Evolutionary conservation across 2,888 invertebrate species (phyloP), one percentile per base, ranked within the genome.

Genomic region (Minunthozetes semirufus): DNA sequence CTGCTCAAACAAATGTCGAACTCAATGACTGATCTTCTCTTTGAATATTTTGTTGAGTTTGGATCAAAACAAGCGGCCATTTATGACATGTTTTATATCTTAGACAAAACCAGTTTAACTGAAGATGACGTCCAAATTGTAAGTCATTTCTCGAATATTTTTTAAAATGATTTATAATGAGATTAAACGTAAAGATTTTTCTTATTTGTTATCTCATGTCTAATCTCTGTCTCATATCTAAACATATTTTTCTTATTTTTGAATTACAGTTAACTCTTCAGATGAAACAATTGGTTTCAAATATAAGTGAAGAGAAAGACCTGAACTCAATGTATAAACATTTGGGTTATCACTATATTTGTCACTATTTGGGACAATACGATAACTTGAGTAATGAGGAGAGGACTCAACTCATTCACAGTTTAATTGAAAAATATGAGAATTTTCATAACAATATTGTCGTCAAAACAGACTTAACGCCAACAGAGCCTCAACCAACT

Each of bases 61-160:
- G 94, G 94, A 2, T 88, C 90, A 80, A 93, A 93, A 81, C 88
- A 90, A 0, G 93, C 93, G 83, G 92, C 92, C 76, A 91, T 92
- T 76, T 88, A 89, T 11, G 96, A 97, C 82, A 85, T 96, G 72
- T 87, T 88, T 77, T 77, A 76, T 72, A 59, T 78, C 8, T 76
- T 81, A 38, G 38, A 74, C 19, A 72, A 76, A 38, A 19, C 63
- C 27, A n/a, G n/a, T n/a, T 66, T 66, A 38, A 33, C 33, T 66
- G 38, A 66, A 33, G 63, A 66, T 9, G 63, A 66, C 8, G 27
- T 66, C 17, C 33, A 66, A 17, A 66, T 13, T 38, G 63, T 66
- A 38, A 66, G 63, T 9, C 63, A 33, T 66, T 33, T n/a, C 15
- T 27, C n/a, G n/a, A 61, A 53, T 13, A 13, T 13, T 42, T 42